Conservation (phyloP, 2,113 vertebrate genomes). For the Ochotona princeps region DNA sequence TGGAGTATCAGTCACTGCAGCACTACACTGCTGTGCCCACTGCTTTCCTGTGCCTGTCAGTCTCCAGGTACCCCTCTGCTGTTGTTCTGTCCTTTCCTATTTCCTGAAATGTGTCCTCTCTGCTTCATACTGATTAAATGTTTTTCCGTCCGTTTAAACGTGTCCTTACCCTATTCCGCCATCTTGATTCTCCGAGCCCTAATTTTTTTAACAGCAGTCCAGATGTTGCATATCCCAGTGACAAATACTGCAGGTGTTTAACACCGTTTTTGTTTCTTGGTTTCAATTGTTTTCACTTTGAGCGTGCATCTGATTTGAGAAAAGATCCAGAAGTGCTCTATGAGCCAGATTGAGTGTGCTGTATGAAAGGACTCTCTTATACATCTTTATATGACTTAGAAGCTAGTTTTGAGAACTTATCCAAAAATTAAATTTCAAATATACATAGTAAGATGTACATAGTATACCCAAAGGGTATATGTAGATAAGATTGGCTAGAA, state of each 20-base stretch:
- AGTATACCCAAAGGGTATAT: background rate
- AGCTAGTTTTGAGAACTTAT: slow-evolving; percentile 24
- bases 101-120: too few species aligned
- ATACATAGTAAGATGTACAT: background rate
- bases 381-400: background rate
- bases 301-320: slow-evolving; percentile 8
- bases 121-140: too few species aligned
- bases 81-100: too few species aligned
- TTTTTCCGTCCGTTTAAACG: too few species aligned
- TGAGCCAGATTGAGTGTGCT: background rate
- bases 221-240: background rate
- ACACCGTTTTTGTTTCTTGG: background rate
- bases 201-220: background rate
- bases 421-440: slow-evolving; percentile 35
- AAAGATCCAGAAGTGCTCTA: slow-evolving; percentile 5
- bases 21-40: too few species aligned
- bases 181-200: too few species aligned
- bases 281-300: slow-evolving; percentile 23
- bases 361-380: background rate
- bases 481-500: background rate
- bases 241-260: background rate
- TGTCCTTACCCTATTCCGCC: too few species aligned
- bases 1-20: too few species aligned
- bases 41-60: too few species aligned
- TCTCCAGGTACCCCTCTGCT: too few species aligned